Evolutionary conservation across 1,140 invertebrate species (phyloP).

Genomic region (Eurosta solidaginis): DNA sequence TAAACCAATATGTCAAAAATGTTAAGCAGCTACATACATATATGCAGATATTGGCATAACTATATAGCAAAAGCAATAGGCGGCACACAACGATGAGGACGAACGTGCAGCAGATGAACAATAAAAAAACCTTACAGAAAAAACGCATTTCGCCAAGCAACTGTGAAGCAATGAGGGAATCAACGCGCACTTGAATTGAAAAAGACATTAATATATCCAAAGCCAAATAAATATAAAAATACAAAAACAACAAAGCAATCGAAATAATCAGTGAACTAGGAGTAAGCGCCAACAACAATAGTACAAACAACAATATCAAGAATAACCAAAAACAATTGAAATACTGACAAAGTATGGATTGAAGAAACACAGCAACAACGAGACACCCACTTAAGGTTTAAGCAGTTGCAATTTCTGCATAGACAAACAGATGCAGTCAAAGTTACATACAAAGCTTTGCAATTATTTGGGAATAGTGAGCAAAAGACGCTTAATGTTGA

Average conservation of each 20-base stretch:
- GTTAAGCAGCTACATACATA: constrained; percentile 47
- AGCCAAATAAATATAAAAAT: background rate
- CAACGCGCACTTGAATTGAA: constrained; percentile 2
- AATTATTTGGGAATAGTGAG: background rate
- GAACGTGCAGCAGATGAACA: background rate
- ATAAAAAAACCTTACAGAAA: background rate
- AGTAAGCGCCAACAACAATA: background rate
- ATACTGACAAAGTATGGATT: background rate
- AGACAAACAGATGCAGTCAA: background rate
- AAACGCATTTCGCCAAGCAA: background rate
- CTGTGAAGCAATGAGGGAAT: background rate
- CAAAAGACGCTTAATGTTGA: background rate
- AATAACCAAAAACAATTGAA: constrained; percentile 23
- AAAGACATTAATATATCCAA: constrained; percentile 30
- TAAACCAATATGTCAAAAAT: constrained; percentile 59
- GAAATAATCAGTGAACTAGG: background rate
- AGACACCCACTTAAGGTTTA: background rate
- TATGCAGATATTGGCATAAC: constrained; percentile 37
- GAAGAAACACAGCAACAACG: background rate
- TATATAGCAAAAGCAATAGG: background rate
- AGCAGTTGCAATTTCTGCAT: background rate
- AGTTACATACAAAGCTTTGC: background rate
- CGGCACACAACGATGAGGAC: background rate
- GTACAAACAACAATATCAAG: background rate
- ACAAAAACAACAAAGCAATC: background rate